Evolutionary conservation across 2,113 vertebrate genomes (phyloP), one percentile per base, ranked within the genome.

Genomic region (Dipodomys ordii): DNA sequence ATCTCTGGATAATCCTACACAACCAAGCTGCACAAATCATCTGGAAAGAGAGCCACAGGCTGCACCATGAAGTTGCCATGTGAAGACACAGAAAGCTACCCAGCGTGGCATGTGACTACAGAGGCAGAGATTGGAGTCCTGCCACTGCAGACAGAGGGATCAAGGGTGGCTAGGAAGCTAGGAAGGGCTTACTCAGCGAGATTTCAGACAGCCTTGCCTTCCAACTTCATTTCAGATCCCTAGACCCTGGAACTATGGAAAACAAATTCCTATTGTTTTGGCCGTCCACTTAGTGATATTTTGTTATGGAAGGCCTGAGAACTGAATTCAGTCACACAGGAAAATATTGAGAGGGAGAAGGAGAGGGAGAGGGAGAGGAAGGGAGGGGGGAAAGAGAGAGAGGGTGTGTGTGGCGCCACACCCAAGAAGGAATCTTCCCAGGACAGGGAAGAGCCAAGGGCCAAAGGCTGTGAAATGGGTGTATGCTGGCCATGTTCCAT

Each of bases 171-270:
- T 27, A 20, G 30, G 18, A 62, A 20, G 35, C 30, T 28, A 28
- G 67, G 15, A 22, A n/a, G 13, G 2, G 0, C 3, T 1, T 49
- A 9, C 18, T 0, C 64, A 16, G 4, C 10, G 49, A 64, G 27
- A 20, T 22, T 53, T 28, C 35, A 20, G 65, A 18, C 27, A 80
- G 22, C 7, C 3, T 0, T 18, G n/a, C 23, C n/a, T 46, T 74
- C 39, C 22, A 35, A 27, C 3, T 74, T 27, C 39, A 49, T 44
- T 72, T 53, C 35, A n/a, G 12, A 7, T 27, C 15, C 9, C 25
- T 6, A 39, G 18, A 23, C n/a, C 64, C 57, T 60, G 20, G 8
- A 71, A 25, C 39, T 19, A 1, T 22, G n/a, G 46, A 53, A 2
- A 67, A 68, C n/a, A 44, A 22, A 32, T 28, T 64, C 67, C 57